phyloP scores from a whole-genome alignment of 2,797 vertebrate genomes.

The Brotogeris chrysoptera region DNA sequence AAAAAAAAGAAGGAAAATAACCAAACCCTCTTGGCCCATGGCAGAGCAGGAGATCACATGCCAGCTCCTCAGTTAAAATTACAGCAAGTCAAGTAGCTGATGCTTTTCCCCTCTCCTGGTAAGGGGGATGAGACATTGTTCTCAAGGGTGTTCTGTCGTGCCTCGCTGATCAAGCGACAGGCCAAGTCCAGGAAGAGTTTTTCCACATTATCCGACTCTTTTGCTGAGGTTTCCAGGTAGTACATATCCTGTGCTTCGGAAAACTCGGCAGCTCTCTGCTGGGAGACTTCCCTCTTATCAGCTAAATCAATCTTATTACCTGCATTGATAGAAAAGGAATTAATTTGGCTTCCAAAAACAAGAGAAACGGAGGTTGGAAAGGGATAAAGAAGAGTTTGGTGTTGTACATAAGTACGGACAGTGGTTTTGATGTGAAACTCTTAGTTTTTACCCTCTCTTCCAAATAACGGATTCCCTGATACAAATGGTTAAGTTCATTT shows the following conservation, averaged over 20 bases:
- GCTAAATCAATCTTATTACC: slow-evolving; percentile 98
- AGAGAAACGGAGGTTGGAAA: neutral
- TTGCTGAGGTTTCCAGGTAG: slow-evolving; percentile 97
- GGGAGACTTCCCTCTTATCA: slow-evolving; percentile 93
- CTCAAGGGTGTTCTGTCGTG: slow-evolving; percentile 96
- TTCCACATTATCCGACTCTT: slow-evolving; percentile 98
- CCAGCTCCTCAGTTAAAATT: slow-evolving; percentile 86
- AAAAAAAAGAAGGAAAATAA: neutral
- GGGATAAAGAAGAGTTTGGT: neutral
- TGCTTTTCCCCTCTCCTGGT: slow-evolving; percentile 96
- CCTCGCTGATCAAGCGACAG: slow-evolving; percentile 93
- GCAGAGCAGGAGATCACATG: neutral
- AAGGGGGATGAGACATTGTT: slow-evolving; percentile 94
- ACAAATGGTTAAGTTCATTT: neutral
- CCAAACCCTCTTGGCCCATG: slow-evolving; percentile 16
- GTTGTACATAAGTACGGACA: accelerated
- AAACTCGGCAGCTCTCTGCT: slow-evolving; percentile 95
- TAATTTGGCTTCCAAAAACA: neutral
- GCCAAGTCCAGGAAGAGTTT: slow-evolving; percentile 99
- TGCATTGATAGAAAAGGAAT: slow-evolving; percentile 60
- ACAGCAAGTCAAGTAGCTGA: slow-evolving; percentile 99
- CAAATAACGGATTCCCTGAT: neutral
- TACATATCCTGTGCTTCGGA: slow-evolving; percentile 96
- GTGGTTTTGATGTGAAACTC: neutral
- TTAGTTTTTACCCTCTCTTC: neutral